These are phyloP conservation scores for Cacatua alba DNA, from an alignment of 2,113 vertebrate species.

Conservation along the genomic window DNA sequence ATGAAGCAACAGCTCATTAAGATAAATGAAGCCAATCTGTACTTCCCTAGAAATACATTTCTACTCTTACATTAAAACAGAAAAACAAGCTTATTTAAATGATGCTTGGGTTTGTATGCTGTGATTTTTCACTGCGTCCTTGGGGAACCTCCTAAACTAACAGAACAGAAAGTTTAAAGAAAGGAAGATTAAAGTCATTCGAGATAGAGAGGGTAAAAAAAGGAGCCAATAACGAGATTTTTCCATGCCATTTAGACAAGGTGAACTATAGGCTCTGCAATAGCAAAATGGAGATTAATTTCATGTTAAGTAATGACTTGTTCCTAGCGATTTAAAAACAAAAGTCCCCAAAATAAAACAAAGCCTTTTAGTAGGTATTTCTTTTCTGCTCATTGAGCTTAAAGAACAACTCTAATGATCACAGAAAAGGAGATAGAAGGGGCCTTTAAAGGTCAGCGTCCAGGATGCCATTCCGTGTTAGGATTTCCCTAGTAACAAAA, in stretches of 20 bases:
- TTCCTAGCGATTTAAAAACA: not conserved
- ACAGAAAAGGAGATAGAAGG: not conserved
- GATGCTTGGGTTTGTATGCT: not conserved
- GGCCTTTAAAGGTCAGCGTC: slow-evolving; percentile 5
- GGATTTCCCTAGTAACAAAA: not conserved
- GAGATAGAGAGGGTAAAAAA: not conserved
- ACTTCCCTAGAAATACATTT: not conserved
- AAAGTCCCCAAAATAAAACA: not conserved
- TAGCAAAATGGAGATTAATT: slow-evolving; percentile 24
- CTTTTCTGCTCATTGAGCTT: not conserved
- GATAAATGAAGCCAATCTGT: not conserved
- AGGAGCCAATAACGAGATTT: not conserved
- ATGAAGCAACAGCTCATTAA: not conserved
- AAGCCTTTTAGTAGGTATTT: not conserved
- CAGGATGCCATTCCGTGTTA: not conserved
- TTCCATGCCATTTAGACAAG: not conserved
- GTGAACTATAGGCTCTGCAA: slow-evolving; percentile 17
- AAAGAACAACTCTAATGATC: not conserved
- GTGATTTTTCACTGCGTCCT: not conserved
- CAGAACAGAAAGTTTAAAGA: not conserved
- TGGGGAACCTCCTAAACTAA: not conserved
- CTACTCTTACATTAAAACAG: not conserved
- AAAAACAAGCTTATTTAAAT: not conserved
- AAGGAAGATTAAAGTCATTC: not conserved
- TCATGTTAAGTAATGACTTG: slow-evolving; percentile 5